A percentile compares a stretch with the other conserved stretches of the same genome.
Evolutionary conservation across 2,797 vertebrate species (phyloP).

Genomic region (Parauchenoglanis punctatus): DNA sequence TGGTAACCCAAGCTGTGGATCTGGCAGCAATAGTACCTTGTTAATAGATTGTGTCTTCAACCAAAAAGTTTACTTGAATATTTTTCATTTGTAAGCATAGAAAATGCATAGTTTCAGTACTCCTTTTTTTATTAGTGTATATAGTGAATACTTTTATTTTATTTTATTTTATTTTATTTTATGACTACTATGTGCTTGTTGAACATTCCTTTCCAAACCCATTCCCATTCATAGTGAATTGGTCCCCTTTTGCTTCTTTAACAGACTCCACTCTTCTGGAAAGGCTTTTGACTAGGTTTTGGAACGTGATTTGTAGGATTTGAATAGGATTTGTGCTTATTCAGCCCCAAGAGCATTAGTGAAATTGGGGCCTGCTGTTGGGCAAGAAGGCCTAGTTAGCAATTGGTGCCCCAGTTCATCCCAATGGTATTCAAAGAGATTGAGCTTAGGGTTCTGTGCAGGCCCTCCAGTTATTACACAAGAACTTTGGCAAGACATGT

Average conservation of each 20-base stretch:
- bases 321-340: too few relatives aligned
- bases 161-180: not conserved
- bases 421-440: too few relatives aligned
- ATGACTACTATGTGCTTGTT: not conserved
- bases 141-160: not conserved
- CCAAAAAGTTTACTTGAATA: not conserved
- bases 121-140: not conserved
- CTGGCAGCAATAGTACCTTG: not conserved
- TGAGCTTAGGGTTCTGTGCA: too few relatives aligned
- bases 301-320: too few relatives aligned
- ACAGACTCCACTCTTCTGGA: too few relatives aligned
- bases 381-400: too few relatives aligned
- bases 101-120: not conserved
- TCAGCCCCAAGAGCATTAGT: too few relatives aligned
- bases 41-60: not conserved
- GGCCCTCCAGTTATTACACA: too few relatives aligned
- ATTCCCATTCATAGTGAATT: not conserved
- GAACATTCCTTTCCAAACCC: not conserved
- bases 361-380: too few relatives aligned
- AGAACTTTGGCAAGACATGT: too few relatives aligned
- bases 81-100: not conserved
- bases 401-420: too few relatives aligned
- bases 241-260: not conserved
- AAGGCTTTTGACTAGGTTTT: too few relatives aligned
- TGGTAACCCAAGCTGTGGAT: constrained; percentile 17